Conservation (phyloP, 64 coral and sea anemone genomes). For the Acropora tenuis region DNA sequence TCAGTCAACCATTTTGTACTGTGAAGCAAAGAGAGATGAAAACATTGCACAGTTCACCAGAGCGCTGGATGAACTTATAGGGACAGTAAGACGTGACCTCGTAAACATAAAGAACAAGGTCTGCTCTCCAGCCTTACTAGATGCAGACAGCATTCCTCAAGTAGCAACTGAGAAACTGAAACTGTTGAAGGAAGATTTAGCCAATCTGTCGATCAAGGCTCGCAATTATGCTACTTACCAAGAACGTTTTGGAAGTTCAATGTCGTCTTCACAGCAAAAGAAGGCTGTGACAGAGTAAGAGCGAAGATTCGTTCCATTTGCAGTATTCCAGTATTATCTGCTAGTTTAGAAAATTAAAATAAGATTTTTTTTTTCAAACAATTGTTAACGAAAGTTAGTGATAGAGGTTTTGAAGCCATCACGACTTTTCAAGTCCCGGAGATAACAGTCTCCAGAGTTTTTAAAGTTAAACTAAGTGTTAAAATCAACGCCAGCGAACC, state of each 20-base stretch:
- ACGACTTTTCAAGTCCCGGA: too few relatives aligned
- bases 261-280: conserved; percentile 84
- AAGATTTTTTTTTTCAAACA: too few relatives aligned
- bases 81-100: conserved; percentile 76
- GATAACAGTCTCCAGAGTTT: too few relatives aligned
- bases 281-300: conserved; percentile 85
- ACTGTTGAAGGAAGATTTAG: conserved; percentile 79
- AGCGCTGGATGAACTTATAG: conserved; percentile 79
- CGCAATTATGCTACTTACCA: conserved; percentile 82
- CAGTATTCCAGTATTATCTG: too few relatives aligned
- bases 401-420: too few relatives aligned
- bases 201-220: conserved; percentile 68
- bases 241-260: conserved; percentile 89
- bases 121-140: conserved; percentile 75
- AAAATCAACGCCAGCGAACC: too few relatives aligned
- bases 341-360: too few relatives aligned
- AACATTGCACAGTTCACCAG: conserved; percentile 83
- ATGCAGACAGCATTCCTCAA: conserved; percentile 87
- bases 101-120: conserved; percentile 84
- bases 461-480: too few relatives aligned
- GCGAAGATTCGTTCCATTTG: too few relatives aligned
- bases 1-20: conserved; percentile 92
- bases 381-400: too few relatives aligned
- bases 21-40: conserved; percentile 93
- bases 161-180: conserved; percentile 88